phyloP scores from a whole-genome alignment of 2,888 invertebrate species.

The Calliscelio sp. region DNA sequence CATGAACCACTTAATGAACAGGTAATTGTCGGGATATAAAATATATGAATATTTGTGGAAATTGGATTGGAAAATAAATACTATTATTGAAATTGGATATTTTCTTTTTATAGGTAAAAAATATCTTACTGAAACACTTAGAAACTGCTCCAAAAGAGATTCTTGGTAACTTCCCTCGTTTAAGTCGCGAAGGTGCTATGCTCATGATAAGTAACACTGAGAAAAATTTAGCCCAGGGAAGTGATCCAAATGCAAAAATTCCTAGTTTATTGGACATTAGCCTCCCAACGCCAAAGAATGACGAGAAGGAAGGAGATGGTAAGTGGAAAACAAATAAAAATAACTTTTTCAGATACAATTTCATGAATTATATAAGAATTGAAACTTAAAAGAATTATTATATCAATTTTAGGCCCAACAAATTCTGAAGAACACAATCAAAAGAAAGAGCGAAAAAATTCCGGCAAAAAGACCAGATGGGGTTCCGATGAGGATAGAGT shows the following conservation, averaged over 20 bases:
- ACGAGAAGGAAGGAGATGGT: conserved; percentile 82
- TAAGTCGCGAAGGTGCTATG: conserved; percentile 92
- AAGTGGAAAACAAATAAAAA: too few relatives aligned
- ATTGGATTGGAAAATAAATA: too few relatives aligned
- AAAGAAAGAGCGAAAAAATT: conserved; percentile 82
- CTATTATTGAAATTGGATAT: too few relatives aligned
- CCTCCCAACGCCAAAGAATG: conserved; percentile 80
- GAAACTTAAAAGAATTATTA: too few relatives aligned
- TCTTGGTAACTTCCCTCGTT: conserved; percentile 94
- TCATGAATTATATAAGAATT: too few relatives aligned
- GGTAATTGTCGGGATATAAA: conserved; percentile 85
- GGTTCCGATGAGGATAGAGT: conserved; percentile 85
- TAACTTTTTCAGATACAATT: not conserved
- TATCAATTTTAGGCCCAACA: conserved; percentile 12
- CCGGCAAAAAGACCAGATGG: conserved; percentile 85
- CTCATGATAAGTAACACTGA: conserved; percentile 86
- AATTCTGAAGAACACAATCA: conserved; percentile 76
- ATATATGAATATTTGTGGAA: too few relatives aligned
- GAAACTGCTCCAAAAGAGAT: conserved; percentile 97
- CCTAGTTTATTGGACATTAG: conserved; percentile 86
- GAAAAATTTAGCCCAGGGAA: conserved; percentile 80
- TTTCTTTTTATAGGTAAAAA: conserved; percentile 81
- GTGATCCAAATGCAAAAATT: conserved; percentile 81
- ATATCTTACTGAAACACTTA: conserved; percentile 89
- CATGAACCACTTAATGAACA: conserved; percentile 95